A percentile compares a stretch with the other conserved stretches of the same genome.
Conservation (phyloP, 2,797 vertebrate genomes). For the Zenarchopterus dispar region DNA sequence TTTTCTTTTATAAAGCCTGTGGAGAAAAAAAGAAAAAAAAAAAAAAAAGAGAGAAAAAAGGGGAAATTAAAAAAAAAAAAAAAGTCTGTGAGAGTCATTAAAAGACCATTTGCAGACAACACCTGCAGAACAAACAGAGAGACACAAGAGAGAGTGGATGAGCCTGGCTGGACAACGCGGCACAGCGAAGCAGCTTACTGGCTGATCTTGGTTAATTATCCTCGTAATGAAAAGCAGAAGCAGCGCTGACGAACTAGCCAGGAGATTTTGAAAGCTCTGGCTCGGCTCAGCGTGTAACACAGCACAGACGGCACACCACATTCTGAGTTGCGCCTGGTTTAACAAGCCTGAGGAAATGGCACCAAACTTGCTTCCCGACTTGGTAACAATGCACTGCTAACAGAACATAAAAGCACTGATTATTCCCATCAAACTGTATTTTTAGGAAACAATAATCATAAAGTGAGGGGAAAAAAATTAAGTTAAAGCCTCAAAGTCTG, state of each 20-base stretch:
- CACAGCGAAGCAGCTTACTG: constrained; percentile 64
- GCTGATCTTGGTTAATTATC: constrained; percentile 71
- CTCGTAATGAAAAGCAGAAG: constrained; percentile 63
- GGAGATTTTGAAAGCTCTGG: constrained; percentile 29
- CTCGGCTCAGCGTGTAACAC: constrained; percentile 20
- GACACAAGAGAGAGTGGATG: constrained; percentile 15
- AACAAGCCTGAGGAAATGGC: constrained; percentile 26
- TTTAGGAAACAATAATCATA: not conserved
- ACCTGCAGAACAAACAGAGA: constrained; percentile 70
- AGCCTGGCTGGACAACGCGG: constrained; percentile 53
- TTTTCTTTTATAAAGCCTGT: constrained; percentile 48
- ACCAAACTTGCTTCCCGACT: constrained; percentile 17
- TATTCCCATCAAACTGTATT: not conserved
- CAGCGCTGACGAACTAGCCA: constrained; percentile 34
- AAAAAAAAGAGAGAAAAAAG: constrained; percentile 17
- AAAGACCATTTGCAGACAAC: constrained; percentile 75
- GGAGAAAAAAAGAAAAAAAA: not conserved
- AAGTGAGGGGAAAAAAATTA: not conserved
- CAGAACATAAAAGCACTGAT: not conserved
- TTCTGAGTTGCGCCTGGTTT: constrained; percentile 15
- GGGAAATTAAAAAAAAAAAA: constrained; percentile 32
- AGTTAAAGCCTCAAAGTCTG: not conserved
- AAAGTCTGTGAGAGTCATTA: constrained; percentile 67
- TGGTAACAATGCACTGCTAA: not conserved
- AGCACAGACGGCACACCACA: not conserved